Percentiles rank a stretch among this genome's conserved stretches.
phyloP scores from a whole-genome alignment of 2,888 invertebrate genomes.

The Drosophila pegasa region DNA sequence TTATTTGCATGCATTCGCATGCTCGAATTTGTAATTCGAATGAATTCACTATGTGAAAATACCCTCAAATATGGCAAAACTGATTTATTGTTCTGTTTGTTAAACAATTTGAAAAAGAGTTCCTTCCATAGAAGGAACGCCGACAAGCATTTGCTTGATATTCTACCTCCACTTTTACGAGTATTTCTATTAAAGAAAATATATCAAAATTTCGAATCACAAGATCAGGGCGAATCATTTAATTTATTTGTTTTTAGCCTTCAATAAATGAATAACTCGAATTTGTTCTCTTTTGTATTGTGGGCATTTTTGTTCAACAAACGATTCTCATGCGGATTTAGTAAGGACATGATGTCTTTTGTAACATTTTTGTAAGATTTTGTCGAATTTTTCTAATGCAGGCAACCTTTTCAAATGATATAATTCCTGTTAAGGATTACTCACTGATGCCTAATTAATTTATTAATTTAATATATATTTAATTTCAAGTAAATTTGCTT shows the following conservation, averaged over 20 bases:
- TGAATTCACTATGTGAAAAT: slow-evolving; percentile 9
- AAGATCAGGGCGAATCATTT: background rate
- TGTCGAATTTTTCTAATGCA: background rate
- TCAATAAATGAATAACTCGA: background rate
- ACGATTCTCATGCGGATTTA: background rate
- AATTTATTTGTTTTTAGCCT: background rate
- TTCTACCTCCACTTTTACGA: background rate
- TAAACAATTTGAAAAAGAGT: background rate
- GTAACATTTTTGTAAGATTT: no score
- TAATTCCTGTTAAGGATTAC: no score
- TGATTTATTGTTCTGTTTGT: background rate
- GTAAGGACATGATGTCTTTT: background rate
- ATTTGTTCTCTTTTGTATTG: background rate
- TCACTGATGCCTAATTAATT: no score
- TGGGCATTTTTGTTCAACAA: background rate
- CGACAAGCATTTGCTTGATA: no score
- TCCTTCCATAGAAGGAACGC: no score
- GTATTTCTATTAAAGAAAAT: no score
- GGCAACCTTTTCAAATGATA: no score
- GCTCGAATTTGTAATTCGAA: slow-evolving; percentile 1
- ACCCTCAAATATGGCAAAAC: background rate
- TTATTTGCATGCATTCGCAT: background rate
- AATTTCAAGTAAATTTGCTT: no score
- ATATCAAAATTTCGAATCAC: no score
- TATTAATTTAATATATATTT: no score